Evolutionary conservation across 2,888 invertebrate genomes (phyloP).

Genomic region (Myopa tessellatipennis): DNA sequence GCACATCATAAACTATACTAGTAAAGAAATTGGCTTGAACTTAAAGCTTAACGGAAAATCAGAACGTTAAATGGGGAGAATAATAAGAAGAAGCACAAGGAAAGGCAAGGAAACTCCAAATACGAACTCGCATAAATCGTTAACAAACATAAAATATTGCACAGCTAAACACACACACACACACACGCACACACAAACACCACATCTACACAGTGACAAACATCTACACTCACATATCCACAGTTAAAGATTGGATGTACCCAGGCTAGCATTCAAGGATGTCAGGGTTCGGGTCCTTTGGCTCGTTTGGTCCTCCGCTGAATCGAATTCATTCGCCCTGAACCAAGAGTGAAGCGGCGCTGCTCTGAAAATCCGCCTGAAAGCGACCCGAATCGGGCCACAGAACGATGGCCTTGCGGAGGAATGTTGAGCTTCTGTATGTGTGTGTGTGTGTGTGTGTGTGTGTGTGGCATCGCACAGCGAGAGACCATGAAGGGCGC

Average conservation of each 20-base stretch:
- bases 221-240: not conserved
- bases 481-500: not conserved
- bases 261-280: not conserved
- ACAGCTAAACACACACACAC: not conserved
- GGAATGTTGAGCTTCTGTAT: not conserved
- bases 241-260: not conserved
- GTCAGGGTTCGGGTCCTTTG: not conserved
- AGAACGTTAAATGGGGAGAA: no score
- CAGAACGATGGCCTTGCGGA: constrained; percentile 7
- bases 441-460: no score
- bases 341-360: constrained; percentile 39
- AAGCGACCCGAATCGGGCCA: not conserved
- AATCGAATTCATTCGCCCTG: constrained; percentile 34
- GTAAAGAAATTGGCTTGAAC: no score
- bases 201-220: no score
- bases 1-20: no score
- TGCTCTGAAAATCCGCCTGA: constrained; percentile 5
- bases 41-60: no score
- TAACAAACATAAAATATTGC: no score
- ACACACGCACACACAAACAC: not conserved
- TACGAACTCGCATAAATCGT: no score
- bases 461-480: not conserved
- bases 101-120: no score
- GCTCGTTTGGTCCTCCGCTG: not conserved
- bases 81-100: no score